Percentiles rank a stretch among this genome's conserved stretches.
Evolutionary conservation across 2,888 invertebrate species (phyloP).

Genomic region (Hemaris fuciformis): DNA sequence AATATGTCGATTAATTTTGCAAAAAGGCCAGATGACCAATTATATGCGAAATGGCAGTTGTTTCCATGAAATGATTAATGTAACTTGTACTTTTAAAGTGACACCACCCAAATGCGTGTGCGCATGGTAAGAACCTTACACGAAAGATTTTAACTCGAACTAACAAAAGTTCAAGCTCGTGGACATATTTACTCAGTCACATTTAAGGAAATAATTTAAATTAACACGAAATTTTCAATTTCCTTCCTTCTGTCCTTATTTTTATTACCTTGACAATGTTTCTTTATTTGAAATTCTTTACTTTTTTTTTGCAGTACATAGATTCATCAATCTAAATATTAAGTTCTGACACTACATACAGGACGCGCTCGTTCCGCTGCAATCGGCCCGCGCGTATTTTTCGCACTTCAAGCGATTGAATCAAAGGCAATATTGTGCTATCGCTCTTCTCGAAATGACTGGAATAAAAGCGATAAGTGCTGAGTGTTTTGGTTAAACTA

Average conservation of each 20-base stretch:
- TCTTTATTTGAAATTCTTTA: too few species aligned
- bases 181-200: too few species aligned
- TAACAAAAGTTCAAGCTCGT: background rate
- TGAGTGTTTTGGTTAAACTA: background rate
- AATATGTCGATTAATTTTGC: background rate
- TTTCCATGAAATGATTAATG: background rate
- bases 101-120: background rate
- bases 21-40: background rate
- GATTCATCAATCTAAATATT: too few species aligned
- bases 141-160: background rate
- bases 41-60: slow-evolving; percentile 1
- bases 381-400: background rate
- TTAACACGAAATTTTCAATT: too few species aligned
- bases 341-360: too few species aligned
- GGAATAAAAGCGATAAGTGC: too few species aligned
- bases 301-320: too few species aligned
- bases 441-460: background rate
- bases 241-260: too few species aligned
- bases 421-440: background rate
- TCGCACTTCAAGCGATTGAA: background rate
- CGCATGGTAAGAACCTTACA: background rate
- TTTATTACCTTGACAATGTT: too few species aligned
- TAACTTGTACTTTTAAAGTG: background rate
- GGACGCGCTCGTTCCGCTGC: background rate
- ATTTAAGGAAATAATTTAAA: too few species aligned